A percentile compares a stretch with the other conserved stretches of the same genome.
phyloP scores from a whole-genome alignment of 2,888 invertebrate genomes.

The Dichetophora obliterata region DNA sequence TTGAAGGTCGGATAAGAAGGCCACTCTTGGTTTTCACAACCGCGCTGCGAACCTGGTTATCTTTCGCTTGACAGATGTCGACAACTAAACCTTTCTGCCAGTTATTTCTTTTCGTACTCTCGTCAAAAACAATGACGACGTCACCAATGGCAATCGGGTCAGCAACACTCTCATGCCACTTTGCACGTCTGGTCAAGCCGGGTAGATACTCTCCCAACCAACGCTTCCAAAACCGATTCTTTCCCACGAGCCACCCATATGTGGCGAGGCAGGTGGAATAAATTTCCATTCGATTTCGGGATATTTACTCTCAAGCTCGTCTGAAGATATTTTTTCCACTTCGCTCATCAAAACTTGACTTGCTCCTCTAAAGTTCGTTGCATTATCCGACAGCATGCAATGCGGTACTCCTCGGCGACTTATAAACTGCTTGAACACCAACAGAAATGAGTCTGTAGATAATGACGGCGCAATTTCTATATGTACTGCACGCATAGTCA shows the following conservation, averaged over 20 bases:
- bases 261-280: slow-evolving; percentile 33
- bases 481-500: slow-evolving; percentile 43
- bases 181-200: slow-evolving; percentile 33
- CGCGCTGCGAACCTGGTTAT: slow-evolving; percentile 22
- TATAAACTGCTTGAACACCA: slow-evolving; percentile 40
- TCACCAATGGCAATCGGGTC: slow-evolving; percentile 31
- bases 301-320: not conserved
- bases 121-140: slow-evolving; percentile 44
- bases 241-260: slow-evolving; percentile 40
- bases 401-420: slow-evolving; percentile 35
- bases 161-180: slow-evolving; percentile 30
- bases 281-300: slow-evolving; percentile 23
- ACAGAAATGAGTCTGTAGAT: slow-evolving; percentile 41
- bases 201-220: slow-evolving; percentile 39
- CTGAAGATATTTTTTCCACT: slow-evolving; percentile 1
- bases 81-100: slow-evolving; percentile 41
- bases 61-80: slow-evolving; percentile 28
- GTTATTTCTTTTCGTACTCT: slow-evolving; percentile 36
- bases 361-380: slow-evolving; percentile 46
- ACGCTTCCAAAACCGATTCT: slow-evolving; percentile 39
- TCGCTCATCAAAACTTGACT: slow-evolving; percentile 16
- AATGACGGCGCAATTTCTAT: slow-evolving; percentile 38
- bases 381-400: slow-evolving; percentile 44
- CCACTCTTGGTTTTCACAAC: slow-evolving; percentile 5
- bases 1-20: slow-evolving; percentile 34